Evolutionary conservation across 2,113 vertebrate genomes (phyloP), one percentile per base, ranked within the genome.

Genomic region (Hippolais icterina): DNA sequence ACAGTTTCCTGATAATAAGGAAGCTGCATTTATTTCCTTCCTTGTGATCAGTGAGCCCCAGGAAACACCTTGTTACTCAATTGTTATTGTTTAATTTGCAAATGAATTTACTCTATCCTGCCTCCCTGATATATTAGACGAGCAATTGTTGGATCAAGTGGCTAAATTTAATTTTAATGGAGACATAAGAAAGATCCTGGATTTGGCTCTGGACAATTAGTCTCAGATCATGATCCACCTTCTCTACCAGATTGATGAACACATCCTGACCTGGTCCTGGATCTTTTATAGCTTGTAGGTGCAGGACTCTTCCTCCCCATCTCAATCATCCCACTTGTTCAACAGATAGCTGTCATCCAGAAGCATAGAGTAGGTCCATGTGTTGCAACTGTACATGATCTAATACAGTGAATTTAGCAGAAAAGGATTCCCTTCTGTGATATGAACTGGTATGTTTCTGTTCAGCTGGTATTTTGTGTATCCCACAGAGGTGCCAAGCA

Each of bases 31-130:
- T 90, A 68, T 88, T 93, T 96, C 56, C 41, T 78, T 92, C 28
- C 23, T 33, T 75, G 33, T 90, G 88, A 97, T 89, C 83, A 92
- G 50, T 77, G 60, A 94, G 44, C 35, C 75, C 20, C 79, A 83
- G 76, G 85, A 95, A 95, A 89, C 69, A 92, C 41, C 60, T 93
- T 50, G 35, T 77, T 94, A 85, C 63, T 93, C 90, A 88, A 88
- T 31, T 75, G 35, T 6, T 86, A 47, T 90, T 81, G 72, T 96
- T 96, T 82, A 86, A 86, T 95, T 63, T 83, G n/a, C 60, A 90
- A 85, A 92, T 66, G 24, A 90, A 81, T 14, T 75, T 94, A 54
- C 22, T 82, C 21, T 19, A 70, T 91, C 39, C 54, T 83, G 35
- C 29, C 61, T 96, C 44, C 47, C 56, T 78, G 60, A 83, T 87